A percentile compares a stretch with the other conserved stretches of the same genome.
Conservation (phyloP, 2,113 vertebrate genomes). For the Collichthys lucidus region DNA sequence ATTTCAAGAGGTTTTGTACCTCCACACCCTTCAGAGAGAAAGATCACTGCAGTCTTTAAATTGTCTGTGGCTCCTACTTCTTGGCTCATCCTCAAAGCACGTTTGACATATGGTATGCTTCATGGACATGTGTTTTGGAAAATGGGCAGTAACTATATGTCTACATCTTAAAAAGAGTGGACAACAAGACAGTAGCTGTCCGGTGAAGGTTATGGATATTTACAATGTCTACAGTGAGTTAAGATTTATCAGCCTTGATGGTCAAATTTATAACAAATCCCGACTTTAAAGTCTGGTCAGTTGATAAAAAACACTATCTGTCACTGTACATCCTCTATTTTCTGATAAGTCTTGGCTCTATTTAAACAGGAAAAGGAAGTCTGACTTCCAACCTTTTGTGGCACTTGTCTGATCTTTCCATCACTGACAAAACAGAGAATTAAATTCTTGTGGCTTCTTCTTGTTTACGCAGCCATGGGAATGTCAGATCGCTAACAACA, state of each 20-base stretch:
- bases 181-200: conserved; percentile 15
- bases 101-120: background rate
- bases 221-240: conserved; percentile 12
- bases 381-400: conserved; percentile 69
- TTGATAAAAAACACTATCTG: conserved; percentile 59
- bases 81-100: conserved; percentile 59
- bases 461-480: conserved; percentile 50
- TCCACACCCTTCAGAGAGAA: conserved; percentile 14
- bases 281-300: conserved; percentile 36
- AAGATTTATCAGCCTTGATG: conserved; percentile 28
- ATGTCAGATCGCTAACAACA: conserved; percentile 25
- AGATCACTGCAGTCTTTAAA: conserved; percentile 20
- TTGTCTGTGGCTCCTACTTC: conserved; percentile 25
- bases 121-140: conserved; percentile 1
- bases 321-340: conserved; percentile 56
- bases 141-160: conserved; percentile 32
- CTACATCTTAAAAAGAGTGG: conserved; percentile 28
- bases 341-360: conserved; percentile 49
- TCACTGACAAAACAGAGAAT: conserved; percentile 58
- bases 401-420: conserved; percentile 66
- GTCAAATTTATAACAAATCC: conserved; percentile 34
- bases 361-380: conserved; percentile 80
- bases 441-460: conserved; percentile 66
- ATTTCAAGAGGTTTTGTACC: background rate
- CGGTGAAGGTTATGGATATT: conserved; percentile 13